Percentiles rank a stretch among this genome's conserved stretches.
These are phyloP conservation scores for Tiliacea citrago DNA, from an alignment of 2,888 invertebrate species.

Conservation along the genomic window DNA sequence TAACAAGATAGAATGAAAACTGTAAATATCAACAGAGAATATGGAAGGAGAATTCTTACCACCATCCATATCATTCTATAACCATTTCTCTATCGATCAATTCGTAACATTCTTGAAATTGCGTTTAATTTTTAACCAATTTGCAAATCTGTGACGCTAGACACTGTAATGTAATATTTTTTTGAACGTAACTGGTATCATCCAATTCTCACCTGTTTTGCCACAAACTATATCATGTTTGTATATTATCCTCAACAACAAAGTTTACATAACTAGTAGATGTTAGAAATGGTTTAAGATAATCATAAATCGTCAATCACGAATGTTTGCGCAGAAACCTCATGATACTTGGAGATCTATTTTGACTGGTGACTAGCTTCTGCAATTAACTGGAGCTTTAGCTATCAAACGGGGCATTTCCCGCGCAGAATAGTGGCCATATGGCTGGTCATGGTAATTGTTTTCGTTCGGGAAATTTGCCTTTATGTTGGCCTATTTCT, in stretches of 20 bases:
- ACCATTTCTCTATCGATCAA: background rate
- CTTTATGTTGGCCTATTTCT: constrained; percentile 15
- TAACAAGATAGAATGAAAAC: background rate
- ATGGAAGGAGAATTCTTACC: background rate
- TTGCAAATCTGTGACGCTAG: constrained; percentile 25
- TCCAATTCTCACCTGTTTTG: constrained; percentile 38
- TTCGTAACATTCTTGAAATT: background rate
- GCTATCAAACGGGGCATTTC: constrained; percentile 40
- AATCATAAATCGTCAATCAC: constrained; percentile 54
- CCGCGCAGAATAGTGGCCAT: constrained; percentile 10
- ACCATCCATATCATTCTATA: no score
- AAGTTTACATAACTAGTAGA: constrained; percentile 49
- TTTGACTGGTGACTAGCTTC: constrained; percentile 30
- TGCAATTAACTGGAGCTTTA: constrained; percentile 29
- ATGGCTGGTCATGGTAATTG: constrained; percentile 6
- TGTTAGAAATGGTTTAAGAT: constrained; percentile 40
- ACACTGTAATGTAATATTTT: constrained; percentile 21
- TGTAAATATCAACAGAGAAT: background rate
- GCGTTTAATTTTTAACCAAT: constrained; percentile 15
- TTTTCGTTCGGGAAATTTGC: background rate
- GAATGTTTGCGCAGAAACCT: constrained; percentile 53
- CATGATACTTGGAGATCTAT: constrained; percentile 42
- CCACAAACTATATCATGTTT: constrained; percentile 36
- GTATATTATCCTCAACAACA: constrained; percentile 20
- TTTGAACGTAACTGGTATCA: constrained; percentile 32